Percentiles rank a stretch among this genome's conserved stretches.
phyloP scores from a whole-genome alignment of 2,113 vertebrate species.

The Takifugu flavidus region DNA sequence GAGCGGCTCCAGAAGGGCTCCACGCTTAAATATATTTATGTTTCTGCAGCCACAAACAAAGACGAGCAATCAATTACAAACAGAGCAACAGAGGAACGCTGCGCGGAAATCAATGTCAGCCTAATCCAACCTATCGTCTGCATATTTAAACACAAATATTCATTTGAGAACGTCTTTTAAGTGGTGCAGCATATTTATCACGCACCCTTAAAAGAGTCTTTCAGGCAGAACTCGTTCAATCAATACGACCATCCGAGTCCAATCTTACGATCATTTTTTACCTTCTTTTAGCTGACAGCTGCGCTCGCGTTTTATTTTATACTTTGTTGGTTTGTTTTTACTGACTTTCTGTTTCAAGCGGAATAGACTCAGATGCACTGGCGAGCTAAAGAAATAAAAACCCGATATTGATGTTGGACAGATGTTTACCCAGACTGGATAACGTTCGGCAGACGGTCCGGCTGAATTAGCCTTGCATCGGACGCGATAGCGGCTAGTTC shows the following conservation, averaged over 20 bases:
- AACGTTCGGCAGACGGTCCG: conserved; percentile 46
- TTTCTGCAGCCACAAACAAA: no score
- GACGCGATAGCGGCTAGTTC: neutral
- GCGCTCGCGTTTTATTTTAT: neutral
- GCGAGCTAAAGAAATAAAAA: conserved; percentile 12
- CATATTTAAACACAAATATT: neutral
- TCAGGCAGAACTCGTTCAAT: neutral
- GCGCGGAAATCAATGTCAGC: conserved; percentile 16
- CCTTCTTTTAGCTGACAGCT: neutral
- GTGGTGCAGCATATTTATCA: neutral
- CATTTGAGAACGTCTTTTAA: neutral
- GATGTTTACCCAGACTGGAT: conserved; percentile 57
- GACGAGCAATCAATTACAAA: no score
- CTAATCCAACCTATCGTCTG: neutral
- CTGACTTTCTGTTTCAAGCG: neutral
- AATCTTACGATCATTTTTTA: conserved; percentile 12
- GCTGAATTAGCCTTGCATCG: conserved; percentile 21
- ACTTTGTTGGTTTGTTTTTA: conserved; percentile 13
- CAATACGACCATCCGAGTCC: neutral
- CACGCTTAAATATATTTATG: no score
- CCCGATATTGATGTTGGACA: conserved; percentile 51
- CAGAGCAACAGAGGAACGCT: neutral
- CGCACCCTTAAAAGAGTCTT: no score
- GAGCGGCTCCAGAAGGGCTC: no score
- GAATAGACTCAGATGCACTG: conserved; percentile 14